Evolutionary conservation across 2,113 vertebrate species (phyloP), one percentile per base, ranked within the genome.

Genomic region (Leptodactylus fuscus): DNA sequence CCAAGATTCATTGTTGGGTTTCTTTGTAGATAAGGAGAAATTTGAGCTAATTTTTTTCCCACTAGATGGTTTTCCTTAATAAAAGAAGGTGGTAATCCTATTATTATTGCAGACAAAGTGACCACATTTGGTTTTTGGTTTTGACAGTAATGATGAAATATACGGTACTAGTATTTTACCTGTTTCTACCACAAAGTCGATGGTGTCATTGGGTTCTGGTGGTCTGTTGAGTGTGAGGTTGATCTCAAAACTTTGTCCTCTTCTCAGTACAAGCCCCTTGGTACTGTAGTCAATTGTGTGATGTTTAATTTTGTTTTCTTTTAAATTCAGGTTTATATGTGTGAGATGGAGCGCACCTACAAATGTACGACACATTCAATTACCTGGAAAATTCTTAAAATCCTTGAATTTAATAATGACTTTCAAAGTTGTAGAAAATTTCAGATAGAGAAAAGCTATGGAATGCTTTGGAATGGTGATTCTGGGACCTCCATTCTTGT

Each of bases 41-140:
- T 89, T 91, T 15, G 94, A 90, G 87, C 92, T 92, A 67, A 95
- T 93, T 81, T 86, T 89, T 0, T 94, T 90, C 81, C 94, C 94
- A 90, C 92, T 83, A 36, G 82, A 81, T 5, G 91, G 88, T 11
- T 93, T 79, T 36, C 51, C 76, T 58, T 36, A 13, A 60, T 55
- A 6, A n/a, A 58, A 27, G 58, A 34, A 0, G 22, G 6, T n/a
- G n/a, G 20, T 6, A n/a, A n/a, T n/a, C 18, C 20, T 55, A n/a
- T n/a, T n/a, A n/a, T 1, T 22, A 6, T n/a, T 7, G 6, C 5
- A 22, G 18, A 55, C 5, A n/a, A 48, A 11, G 6, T 48, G 46
- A 48, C 6, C 5, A 48, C 46, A 10, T 41, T n/a, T n/a, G 46
- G 6, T 48, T 48, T 48, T 48, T 6, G 46, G 46, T 48, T 48